phyloP scores from a whole-genome alignment of 2,797 vertebrate species.

The Clarias fuscus region DNA sequence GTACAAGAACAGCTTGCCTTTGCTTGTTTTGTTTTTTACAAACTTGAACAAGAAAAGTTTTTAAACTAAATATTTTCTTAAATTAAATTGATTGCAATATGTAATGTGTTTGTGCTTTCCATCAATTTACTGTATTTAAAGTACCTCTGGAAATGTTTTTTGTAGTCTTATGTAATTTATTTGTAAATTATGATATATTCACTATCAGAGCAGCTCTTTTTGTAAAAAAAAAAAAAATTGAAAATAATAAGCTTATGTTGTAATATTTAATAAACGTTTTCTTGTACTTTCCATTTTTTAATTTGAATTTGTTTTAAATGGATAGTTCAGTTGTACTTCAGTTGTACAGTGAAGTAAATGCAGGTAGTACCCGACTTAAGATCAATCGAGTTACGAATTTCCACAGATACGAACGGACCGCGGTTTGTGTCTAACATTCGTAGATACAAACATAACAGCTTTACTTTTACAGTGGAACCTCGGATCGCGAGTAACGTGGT shows the following conservation, averaged over 20 bases:
- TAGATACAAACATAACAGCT: no score
- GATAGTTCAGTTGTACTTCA: no score
- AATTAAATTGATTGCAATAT: conserved; percentile 40
- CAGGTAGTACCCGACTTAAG: no score
- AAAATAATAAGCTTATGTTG: conserved; percentile 24
- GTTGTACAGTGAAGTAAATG: no score
- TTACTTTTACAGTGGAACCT: no score
- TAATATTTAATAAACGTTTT: conserved; percentile 54
- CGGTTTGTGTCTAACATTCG: no score
- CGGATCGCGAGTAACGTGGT: no score
- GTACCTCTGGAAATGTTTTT: conserved; percentile 56
- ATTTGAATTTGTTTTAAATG: conserved; percentile 41
- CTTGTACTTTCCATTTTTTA: conserved; percentile 21
- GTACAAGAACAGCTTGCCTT: conserved; percentile 61
- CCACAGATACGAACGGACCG: no score
- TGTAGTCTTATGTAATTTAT: conserved; percentile 68
- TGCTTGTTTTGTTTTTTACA: conserved; percentile 21
- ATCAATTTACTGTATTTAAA: conserved; percentile 51
- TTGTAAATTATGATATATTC: conserved; percentile 67
- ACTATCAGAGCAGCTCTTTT: conserved; percentile 57
- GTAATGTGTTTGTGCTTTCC: conserved; percentile 22
- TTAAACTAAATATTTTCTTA: conserved; percentile 47
- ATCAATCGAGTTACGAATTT: no score
- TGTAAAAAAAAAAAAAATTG: conserved; percentile 32
- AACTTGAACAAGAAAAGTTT: conserved; percentile 26